These are phyloP conservation scores for Thunnus thynnus DNA, from an alignment of 2,113 vertebrate genomes.

Conservation along the genomic window DNA sequence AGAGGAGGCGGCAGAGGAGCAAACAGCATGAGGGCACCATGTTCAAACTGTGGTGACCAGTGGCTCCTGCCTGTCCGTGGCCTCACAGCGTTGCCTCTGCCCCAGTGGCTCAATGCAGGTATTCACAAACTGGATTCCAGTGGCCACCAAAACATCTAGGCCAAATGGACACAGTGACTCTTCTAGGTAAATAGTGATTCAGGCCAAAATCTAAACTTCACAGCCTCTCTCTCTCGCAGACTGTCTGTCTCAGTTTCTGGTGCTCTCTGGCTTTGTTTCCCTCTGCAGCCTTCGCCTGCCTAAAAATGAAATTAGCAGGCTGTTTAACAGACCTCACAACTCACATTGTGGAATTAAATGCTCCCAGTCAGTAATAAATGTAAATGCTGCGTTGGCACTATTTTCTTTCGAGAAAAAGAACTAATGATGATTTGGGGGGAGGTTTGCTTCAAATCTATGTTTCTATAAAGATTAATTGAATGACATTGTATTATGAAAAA, in stretches of 20 bases:
- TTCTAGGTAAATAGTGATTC: slow-evolving; percentile 79
- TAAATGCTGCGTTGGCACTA: slow-evolving; percentile 62
- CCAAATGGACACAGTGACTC: slow-evolving; percentile 78
- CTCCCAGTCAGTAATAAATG: slow-evolving; percentile 72
- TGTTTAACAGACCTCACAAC: slow-evolving; percentile 63
- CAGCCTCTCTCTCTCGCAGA: slow-evolving; percentile 12
- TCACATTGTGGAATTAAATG: slow-evolving; percentile 64
- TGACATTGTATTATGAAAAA: slow-evolving; percentile 58
- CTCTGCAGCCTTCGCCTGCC: slow-evolving; percentile 31
- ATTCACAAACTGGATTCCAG: slow-evolving; percentile 83
- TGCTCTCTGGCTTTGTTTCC: slow-evolving; percentile 59
- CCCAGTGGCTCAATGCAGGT: slow-evolving; percentile 80
- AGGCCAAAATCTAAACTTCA: slow-evolving; percentile 58
- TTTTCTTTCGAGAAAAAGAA: slow-evolving; percentile 60
- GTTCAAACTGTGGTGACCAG: slow-evolving; percentile 82
- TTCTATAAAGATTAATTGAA: slow-evolving; percentile 62
- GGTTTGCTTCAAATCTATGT: slow-evolving; percentile 50
- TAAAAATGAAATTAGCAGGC: slow-evolving; percentile 62
- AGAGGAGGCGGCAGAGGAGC: slow-evolving; percentile 69
- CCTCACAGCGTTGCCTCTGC: slow-evolving; percentile 66
- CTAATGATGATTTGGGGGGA: slow-evolving; percentile 64
- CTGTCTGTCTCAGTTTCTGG: slow-evolving; percentile 43
- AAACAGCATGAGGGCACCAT: slow-evolving; percentile 79
- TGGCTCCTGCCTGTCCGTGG: slow-evolving; percentile 81
- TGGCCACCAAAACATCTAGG: slow-evolving; percentile 75